Conservation (phyloP, 2,113 vertebrate species). For the Cephalophus harveyi region DNA sequence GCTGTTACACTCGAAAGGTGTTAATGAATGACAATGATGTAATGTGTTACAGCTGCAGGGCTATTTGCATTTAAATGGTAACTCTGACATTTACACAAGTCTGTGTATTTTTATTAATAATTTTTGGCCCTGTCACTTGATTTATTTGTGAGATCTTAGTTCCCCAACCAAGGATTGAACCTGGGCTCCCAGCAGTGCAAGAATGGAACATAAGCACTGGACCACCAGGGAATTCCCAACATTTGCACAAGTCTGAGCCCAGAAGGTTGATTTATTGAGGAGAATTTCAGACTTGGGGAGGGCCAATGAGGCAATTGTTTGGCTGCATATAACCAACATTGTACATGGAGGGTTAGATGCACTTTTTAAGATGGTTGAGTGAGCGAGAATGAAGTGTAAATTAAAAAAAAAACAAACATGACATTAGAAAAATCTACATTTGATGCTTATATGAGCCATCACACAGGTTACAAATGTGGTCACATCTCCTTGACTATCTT, state of each 20-base stretch:
- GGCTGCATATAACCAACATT: background rate
- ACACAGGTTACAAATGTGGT: background rate
- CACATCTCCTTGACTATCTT: background rate
- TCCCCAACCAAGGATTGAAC: background rate
- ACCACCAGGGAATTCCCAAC: background rate
- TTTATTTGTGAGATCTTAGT: background rate
- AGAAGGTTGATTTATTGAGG: background rate
- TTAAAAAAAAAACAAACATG: background rate
- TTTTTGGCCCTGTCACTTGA: background rate
- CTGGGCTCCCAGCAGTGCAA: background rate
- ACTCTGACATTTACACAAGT: background rate
- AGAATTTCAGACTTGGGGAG: background rate
- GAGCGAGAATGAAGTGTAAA: background rate
- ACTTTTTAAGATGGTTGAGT: background rate
- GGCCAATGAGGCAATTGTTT: background rate
- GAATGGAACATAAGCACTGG: background rate
- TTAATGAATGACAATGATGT: background rate
- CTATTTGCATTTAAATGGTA: background rate
- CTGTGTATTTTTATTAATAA: background rate
- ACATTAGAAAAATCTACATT: background rate
- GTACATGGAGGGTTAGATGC: background rate
- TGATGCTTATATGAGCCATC: background rate
- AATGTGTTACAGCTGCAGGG: background rate
- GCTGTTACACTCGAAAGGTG: constrained; percentile 14
- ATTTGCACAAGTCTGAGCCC: background rate